Evolutionary conservation across 2,797 vertebrate genomes (phyloP).

Genomic region (Harpagifer antarcticus): DNA sequence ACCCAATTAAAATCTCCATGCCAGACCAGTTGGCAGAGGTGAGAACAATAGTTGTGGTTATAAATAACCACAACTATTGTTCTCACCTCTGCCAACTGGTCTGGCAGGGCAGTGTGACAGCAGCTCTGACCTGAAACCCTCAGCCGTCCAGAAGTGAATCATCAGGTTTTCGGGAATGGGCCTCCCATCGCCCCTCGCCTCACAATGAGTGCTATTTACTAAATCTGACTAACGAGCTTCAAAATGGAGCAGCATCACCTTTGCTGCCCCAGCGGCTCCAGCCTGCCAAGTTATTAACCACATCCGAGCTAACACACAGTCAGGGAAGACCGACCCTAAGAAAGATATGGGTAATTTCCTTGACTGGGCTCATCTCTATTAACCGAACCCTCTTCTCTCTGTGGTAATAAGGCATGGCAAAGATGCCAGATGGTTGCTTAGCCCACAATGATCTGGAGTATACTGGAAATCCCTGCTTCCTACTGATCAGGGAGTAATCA

Average conservation of each 20-base stretch:
- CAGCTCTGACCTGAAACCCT: conserved; percentile 30
- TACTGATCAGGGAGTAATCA: conserved; percentile 30
- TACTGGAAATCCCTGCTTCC: conserved; percentile 13
- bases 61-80: conserved; percentile 1
- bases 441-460: conserved; percentile 32
- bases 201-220: conserved; percentile 45
- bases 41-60: conserved; percentile 58
- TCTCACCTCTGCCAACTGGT: conserved; percentile 40
- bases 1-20: conserved; percentile 58
- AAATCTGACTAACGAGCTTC: conserved; percentile 49
- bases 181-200: conserved; percentile 20
- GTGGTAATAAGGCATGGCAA: conserved; percentile 46
- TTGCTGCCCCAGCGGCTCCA: conserved; percentile 35
- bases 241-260: conserved; percentile 39
- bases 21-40: no score
- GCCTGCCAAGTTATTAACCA: conserved; percentile 57
- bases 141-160: conserved; percentile 46
- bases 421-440: conserved; percentile 48
- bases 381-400: conserved; percentile 31
- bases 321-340: conserved; percentile 43
- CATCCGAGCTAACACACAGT: conserved; percentile 58
- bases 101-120: conserved; percentile 29
- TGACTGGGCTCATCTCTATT: conserved; percentile 60
- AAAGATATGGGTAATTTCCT: conserved; percentile 47
- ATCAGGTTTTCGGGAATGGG: conserved; percentile 35